Evolutionary conservation across 2,113 vertebrate genomes (phyloP).

Genomic region (Tetrax tetrax): DNA sequence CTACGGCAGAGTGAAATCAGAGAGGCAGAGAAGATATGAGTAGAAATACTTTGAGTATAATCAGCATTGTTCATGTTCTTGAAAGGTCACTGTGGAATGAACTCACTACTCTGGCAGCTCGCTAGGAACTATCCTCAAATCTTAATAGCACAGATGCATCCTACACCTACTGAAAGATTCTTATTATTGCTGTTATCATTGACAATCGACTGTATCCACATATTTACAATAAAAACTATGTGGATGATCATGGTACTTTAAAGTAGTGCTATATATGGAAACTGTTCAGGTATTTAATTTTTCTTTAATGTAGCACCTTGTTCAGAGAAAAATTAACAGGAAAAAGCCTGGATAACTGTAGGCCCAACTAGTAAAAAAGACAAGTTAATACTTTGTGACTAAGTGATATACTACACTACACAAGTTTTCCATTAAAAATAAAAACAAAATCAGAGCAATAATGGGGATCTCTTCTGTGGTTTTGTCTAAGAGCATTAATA

Average conservation of each 20-base stretch:
- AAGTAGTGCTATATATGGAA: neutral
- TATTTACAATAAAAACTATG: neutral
- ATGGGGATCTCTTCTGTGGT: neutral
- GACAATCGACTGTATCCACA: neutral
- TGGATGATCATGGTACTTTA: neutral
- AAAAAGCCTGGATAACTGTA: neutral
- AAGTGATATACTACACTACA: neutral
- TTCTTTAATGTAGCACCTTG: neutral
- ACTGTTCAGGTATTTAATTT: neutral
- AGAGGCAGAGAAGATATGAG: neutral
- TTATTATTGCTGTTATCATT: neutral
- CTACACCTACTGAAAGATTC: neutral
- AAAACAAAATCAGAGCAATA: neutral
- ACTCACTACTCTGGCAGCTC: neutral
- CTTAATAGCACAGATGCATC: neutral
- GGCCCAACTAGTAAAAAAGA: neutral
- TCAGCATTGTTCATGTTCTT: neutral
- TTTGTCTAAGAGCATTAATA: neutral
- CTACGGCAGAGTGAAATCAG: neutral
- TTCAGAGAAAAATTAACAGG: neutral
- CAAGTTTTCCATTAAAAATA: neutral
- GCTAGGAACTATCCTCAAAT: neutral
- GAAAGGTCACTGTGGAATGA: neutral
- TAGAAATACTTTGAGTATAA: neutral
- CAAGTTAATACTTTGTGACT: neutral